Base-by-base conservation (phyloP, 2,888 invertebrate genomes). In the Nephrotoma appendiculata region DNA sequence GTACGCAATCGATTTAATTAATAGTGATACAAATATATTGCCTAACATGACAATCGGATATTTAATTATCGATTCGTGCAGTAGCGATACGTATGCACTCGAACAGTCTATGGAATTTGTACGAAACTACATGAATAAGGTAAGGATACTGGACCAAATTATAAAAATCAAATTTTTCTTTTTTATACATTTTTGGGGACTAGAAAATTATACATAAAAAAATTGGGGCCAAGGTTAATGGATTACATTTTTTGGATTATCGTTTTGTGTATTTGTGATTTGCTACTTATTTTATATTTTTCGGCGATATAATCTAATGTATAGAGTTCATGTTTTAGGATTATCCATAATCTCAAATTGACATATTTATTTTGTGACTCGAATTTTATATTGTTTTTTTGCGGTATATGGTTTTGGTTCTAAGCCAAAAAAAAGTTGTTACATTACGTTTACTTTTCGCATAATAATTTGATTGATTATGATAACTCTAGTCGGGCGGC, bases 31-130 rank as follows among this genome's bases (percentile, higher is more conserved):
- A 5, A 90, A 92, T 86, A 89, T 95, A 7, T 91, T 95, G 86
- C 94, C 94, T 0, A 94, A 94, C 83, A 92, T 95, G 86, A 93
- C 92, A 12, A 91, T 95, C 44, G 94, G 94, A 0, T 93, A 93
- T 0, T 90, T 94, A 57, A 93, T 93, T 86, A 91, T 94, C 86
- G 94, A 94, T 90, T 93, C 94, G 6, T 94, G 94, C 89, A 94
- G 95, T 89, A 94, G 94, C 88, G 94, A 94, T 87, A 93, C 94
- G 0, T 93, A 94, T 88, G 95, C 95, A 0, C 91, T 95, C 41
- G 94, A 95, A 89, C 95, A 95, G 89, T 94, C 94, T 52, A 93
- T 95, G 90, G 94, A 94, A 89, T 95, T 95, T 89, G 94, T 95
- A 43, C 90, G 94, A 88, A 93, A 92, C 57, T 93, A 93, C 89